Percentiles rank a stretch among this genome's conserved stretches.
Evolutionary conservation across 2,113 vertebrate genomes (phyloP).

Genomic region (Patagioenas fasciata): DNA sequence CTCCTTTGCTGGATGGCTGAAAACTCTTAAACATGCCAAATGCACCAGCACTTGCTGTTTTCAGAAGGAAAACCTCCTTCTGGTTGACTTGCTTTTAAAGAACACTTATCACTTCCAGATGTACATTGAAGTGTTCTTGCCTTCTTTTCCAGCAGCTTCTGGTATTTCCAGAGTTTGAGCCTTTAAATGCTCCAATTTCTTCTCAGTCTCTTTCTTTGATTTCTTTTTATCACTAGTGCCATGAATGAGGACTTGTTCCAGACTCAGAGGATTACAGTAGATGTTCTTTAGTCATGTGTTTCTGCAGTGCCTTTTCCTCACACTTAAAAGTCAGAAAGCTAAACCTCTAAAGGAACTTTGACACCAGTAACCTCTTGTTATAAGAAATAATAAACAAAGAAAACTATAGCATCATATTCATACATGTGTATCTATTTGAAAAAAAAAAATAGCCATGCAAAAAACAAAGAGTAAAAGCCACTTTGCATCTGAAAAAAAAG

Average conservation of each 20-base stretch:
- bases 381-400: neutral
- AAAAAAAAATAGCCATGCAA: neutral
- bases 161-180: neutral
- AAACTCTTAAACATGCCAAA: constrained; percentile 27
- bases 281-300: neutral
- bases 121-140: neutral
- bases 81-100: constrained; percentile 28
- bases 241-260: neutral
- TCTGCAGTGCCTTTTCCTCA: neutral
- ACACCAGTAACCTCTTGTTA: neutral
- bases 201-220: neutral
- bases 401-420: neutral
- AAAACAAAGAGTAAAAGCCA: neutral
- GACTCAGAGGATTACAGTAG: neutral
- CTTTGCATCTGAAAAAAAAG: neutral
- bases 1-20: neutral
- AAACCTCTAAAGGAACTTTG: neutral
- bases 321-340: neutral
- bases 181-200: neutral
- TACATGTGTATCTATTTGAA: neutral
- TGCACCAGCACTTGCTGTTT: constrained; percentile 25
- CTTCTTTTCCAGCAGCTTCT: constrained; percentile 14
- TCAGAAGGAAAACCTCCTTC: constrained; percentile 27
- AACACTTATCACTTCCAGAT: constrained; percentile 32
- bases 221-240: neutral